A percentile compares a stretch with the other conserved stretches of the same genome.
These are phyloP conservation scores for Andrena hattorfiana DNA, from an alignment of 2,888 invertebrate species.

Conservation along the genomic window DNA sequence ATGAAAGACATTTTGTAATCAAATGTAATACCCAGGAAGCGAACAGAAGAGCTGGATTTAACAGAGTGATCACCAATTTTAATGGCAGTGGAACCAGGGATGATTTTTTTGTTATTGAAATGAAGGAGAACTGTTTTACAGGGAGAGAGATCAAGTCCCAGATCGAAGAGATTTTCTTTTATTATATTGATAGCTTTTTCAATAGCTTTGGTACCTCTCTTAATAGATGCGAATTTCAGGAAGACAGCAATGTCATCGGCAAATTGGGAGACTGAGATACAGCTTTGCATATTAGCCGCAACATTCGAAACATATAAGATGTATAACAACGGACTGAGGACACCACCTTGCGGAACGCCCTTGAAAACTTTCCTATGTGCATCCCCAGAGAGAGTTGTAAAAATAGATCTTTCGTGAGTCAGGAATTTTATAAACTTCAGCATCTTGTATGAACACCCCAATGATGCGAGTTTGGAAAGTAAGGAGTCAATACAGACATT, in stretches of 20 bases:
- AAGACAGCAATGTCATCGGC: background rate
- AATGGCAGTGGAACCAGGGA: background rate
- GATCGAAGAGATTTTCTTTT: background rate
- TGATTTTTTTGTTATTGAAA: background rate
- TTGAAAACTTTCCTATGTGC: background rate
- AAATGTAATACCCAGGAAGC: slow-evolving; percentile 5
- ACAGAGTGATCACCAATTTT: background rate
- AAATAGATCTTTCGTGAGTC: background rate
- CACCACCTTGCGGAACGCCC: background rate
- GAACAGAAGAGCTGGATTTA: background rate
- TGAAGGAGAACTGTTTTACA: background rate
- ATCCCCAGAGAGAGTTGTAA: background rate
- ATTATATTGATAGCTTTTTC: background rate
- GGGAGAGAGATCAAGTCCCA: background rate
- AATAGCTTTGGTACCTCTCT: background rate
- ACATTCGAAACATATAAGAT: background rate
- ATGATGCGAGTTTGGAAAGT: background rate
- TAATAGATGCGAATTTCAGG: too few species aligned
- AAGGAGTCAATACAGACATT: slow-evolving; percentile 2
- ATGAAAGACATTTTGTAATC: background rate
- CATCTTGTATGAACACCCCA: background rate
- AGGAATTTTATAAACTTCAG: background rate
- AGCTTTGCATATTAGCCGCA: background rate
- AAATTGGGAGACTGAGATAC: background rate
- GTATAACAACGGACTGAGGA: background rate